Base-by-base conservation (phyloP, 64 coral and sea anemone genomes). In the Actinia equina region DNA sequence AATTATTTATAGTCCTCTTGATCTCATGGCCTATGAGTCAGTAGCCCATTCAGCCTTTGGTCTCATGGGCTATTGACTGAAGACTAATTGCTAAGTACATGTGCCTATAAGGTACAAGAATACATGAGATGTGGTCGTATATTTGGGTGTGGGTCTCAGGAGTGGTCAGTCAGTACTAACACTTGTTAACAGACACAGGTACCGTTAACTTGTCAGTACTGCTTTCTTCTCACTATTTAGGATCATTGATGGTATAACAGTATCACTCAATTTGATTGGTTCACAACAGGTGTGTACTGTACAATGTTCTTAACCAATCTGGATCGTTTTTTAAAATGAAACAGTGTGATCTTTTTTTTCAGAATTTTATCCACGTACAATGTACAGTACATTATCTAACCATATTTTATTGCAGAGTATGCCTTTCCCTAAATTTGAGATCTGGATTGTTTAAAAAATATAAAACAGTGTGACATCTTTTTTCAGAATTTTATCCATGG, bases 321-420 rank as follows among this genome's bases (percentile, higher is more conserved):
- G 69, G 69, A 74, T 74, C 69, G 3, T 41, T 74, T 57, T 74
- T 74, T 14, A 9, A 13, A 74, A 14, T 71, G 25, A 74, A 74
- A 74, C 26, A 9, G 15, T 74, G 26, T 74, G 69, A 74, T 41
- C 26, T 74, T 74, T 74, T 37, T 74, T 74, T 74, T 74, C 69
- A 74, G 69, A 74, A 18, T 41, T 41, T 41, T 74, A 27, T 74
- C 55, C 15, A 57, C 55, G 55, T 12, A 74, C 69, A 74, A 37
- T 74, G 69, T 74, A 74, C 69, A 74, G 69, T 74, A 74, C 69
- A 74, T 74, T 74, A 26, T 30, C 42, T 74, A 74, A 74, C 69
- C 69, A 74, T 30, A 41, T 74, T 74, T 74, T 74, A 41, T 74
- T 74, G 10, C 69, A 74, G 69, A 74, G 12, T 16, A 57, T 57